These are phyloP conservation scores for Podarcis siculus DNA, from an alignment of 2,797 vertebrate species.

Conservation along the genomic window DNA sequence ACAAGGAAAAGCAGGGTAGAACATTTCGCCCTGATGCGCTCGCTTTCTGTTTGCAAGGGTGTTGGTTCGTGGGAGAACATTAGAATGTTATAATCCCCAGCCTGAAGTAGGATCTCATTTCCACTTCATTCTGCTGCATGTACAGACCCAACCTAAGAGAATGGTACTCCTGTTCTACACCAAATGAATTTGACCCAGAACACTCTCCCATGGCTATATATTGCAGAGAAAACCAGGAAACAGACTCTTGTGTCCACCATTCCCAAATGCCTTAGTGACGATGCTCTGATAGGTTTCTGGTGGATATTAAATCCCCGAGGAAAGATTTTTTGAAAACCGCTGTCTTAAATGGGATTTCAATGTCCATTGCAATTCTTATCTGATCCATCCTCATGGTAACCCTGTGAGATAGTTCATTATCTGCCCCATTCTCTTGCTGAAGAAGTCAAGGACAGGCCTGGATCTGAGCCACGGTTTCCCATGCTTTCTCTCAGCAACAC, in stretches of 20 bases:
- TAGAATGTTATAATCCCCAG: not conserved
- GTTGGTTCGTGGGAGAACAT: not conserved
- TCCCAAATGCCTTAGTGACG: not conserved
- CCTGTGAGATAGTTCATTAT: not conserved
- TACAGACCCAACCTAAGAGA: not conserved
- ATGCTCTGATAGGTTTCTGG: not conserved
- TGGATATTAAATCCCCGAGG: not conserved
- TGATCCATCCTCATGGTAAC: not conserved
- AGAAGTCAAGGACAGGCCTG: not conserved
- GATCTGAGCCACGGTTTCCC: conserved; percentile 1
- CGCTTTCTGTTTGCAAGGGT: not conserved
- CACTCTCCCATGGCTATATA: not conserved
- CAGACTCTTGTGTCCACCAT: not conserved
- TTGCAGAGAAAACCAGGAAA: not conserved
- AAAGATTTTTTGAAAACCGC: not conserved
- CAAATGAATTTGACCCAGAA: not conserved
- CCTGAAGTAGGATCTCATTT: not conserved
- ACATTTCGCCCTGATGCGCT: too few species aligned
- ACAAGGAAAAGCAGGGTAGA: not conserved
- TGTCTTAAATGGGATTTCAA: not conserved
- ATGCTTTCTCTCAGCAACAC: conserved; percentile 1
- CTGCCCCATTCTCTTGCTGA: not conserved
- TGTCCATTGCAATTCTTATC: not conserved
- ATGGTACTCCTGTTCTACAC: too few species aligned
- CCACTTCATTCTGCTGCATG: not conserved